Base-by-base conservation (phyloP, 2,888 invertebrate species). In the Leucania comma region DNA sequence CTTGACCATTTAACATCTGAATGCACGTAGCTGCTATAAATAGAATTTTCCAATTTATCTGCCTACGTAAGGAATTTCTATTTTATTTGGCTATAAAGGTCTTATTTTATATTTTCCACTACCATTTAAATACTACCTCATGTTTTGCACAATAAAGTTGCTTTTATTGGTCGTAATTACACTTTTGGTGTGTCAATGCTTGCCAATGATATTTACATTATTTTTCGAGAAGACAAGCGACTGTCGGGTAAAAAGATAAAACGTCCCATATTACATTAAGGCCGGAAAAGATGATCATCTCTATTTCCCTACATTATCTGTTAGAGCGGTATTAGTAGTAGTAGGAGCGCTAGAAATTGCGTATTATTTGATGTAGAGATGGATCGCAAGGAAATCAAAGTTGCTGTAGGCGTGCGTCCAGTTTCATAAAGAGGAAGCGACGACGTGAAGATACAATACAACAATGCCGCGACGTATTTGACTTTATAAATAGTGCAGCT, bases 401-500 rank as follows among this genome's bases (percentile, higher is more conserved):
- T 86, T 85, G 84, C 80, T 78, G 88, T 89, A 90, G 87, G 88
- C 88, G 89, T 90, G 88, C 89, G 88, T 90, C 88, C 89, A 89
- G 88, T 89, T 90, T 89, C 89, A 86, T 89, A 89, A 90, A 88
- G 90, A 94, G 95, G 94, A 94, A 94, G 88, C 90, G 89, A 84
- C 90, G 86, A 72, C 84, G 88, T 86, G 85, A 87, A 91, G 81
- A 87, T 85, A 92, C 95, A 94, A 94, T 95, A 93, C 93, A 95
- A 95, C 94, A 95, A 95, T 95, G 92, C 90, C 87, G 84, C 88
- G 90, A 90, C 92, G 89, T 90, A 94, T 94, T 93, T 91, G 92
- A 93, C 93, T 95, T 94, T 93, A 95, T 93, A 95, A 95, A 94
- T 94, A 95, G 92, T 93, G 91, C 89, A 90, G 86, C 86, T 81